These are phyloP conservation scores for Hypselothyrea guttata DNA, from an alignment of 2,888 invertebrate genomes.

Conservation along the genomic window DNA sequence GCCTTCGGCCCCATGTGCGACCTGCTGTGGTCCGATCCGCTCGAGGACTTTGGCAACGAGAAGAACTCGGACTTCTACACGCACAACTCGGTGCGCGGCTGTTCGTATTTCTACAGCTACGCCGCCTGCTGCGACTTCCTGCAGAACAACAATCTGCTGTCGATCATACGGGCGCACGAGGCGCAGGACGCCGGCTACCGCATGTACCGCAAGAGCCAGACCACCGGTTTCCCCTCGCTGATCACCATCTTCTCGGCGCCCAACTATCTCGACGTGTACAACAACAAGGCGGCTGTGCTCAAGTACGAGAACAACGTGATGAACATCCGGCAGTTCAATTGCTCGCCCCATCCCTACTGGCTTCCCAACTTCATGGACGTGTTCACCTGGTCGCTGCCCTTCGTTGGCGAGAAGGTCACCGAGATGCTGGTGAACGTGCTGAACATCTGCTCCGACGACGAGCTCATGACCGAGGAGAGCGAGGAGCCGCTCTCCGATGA, in stretches of 20 bases:
- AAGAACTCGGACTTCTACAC: constrained; percentile 99
- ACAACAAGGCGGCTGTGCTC: constrained; percentile 99
- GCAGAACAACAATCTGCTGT: constrained; percentile 99
- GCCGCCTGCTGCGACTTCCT: constrained; percentile 99
- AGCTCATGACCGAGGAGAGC: constrained; percentile 97
- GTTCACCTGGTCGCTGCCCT: constrained; percentile 99
- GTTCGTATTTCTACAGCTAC: constrained; percentile 99
- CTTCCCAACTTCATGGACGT: constrained; percentile 99
- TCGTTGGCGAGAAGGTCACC: constrained; percentile 99
- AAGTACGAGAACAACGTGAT: constrained; percentile 99
- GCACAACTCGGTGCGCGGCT: constrained; percentile 99
- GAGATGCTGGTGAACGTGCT: constrained; percentile 99
- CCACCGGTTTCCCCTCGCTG: constrained; percentile 99
- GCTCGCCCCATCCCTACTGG: constrained; percentile 99
- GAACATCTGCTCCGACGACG: constrained; percentile 99
- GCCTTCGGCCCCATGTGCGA: constrained; percentile 99
- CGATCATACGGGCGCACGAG: constrained; percentile 99
- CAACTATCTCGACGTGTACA: constrained; percentile 99
- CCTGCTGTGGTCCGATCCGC: constrained; percentile 99
- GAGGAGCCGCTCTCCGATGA: constrained; percentile 85
- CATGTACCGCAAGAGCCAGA: constrained; percentile 99
- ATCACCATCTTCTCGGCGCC: constrained; percentile 99
- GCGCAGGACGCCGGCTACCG: constrained; percentile 99
- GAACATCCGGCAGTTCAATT: constrained; percentile 99
- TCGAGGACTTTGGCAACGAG: constrained; percentile 99